Conservation (phyloP, 64 coral and sea anemone genomes). For the Orbicella faveolata region DNA sequence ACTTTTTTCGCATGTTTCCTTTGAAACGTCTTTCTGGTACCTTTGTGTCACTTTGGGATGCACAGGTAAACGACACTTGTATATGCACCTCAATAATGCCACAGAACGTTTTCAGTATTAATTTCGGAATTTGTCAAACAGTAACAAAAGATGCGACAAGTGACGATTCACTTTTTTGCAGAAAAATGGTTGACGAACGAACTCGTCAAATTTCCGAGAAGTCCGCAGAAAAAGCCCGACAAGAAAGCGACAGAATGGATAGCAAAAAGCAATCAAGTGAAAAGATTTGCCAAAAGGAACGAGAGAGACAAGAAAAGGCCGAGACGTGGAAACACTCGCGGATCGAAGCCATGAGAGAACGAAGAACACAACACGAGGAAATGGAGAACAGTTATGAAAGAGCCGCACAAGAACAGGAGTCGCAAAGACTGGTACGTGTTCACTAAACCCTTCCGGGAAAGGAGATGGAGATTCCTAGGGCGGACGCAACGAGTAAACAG, state of each 20-base stretch:
- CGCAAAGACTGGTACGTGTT: constrained; percentile 71
- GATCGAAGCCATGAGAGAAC: constrained; percentile 71
- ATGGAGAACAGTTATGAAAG: constrained; percentile 85
- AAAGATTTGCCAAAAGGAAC: constrained; percentile 57
- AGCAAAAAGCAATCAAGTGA: constrained; percentile 62
- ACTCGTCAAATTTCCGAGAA: constrained; percentile 53
- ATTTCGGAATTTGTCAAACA: too few relatives aligned
- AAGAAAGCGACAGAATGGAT: constrained; percentile 59
- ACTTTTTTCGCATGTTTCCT: too few relatives aligned
- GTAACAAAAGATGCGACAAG: too few relatives aligned
- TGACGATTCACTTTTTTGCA: neutral
- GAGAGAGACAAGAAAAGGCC: constrained; percentile 62
- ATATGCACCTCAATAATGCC: too few relatives aligned
- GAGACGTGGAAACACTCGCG: constrained; percentile 76
- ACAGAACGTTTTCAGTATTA: too few relatives aligned
- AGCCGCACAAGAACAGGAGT: constrained; percentile 59
- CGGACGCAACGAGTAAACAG: too few relatives aligned
- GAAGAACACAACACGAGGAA: constrained; percentile 59
- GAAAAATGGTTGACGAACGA: constrained; percentile 54
- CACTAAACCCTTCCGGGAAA: neutral
- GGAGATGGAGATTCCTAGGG: neutral
- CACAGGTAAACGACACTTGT: too few relatives aligned
- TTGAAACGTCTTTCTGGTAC: too few relatives aligned
- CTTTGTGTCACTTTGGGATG: too few relatives aligned
- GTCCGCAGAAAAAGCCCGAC: constrained; percentile 28